These are phyloP conservation scores for Champsocephalus esox DNA, from an alignment of 2,797 vertebrate species.

Conservation along the genomic window DNA sequence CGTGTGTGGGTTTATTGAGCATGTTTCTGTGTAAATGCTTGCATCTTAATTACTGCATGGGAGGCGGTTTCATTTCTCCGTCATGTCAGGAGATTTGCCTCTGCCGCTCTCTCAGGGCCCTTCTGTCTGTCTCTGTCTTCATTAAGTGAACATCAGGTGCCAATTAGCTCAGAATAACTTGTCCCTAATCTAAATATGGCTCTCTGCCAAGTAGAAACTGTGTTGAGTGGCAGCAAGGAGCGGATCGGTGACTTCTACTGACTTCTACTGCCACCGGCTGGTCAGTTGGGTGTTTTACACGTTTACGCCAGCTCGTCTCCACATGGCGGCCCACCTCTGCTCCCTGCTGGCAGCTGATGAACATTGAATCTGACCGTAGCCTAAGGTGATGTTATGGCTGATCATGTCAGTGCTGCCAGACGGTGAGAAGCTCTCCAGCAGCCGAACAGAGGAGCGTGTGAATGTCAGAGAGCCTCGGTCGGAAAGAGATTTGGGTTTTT, in stretches of 20 bases:
- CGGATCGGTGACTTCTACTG: not conserved
- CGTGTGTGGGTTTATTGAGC: slow-evolving; percentile 36
- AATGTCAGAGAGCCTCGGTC: slow-evolving; percentile 3
- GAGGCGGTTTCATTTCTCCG: slow-evolving; percentile 62
- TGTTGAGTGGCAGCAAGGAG: slow-evolving; percentile 18
- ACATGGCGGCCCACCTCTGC: slow-evolving; percentile 46
- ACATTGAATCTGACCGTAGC: slow-evolving; percentile 66
- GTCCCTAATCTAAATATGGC: slow-evolving; percentile 76
- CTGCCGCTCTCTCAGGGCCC: slow-evolving; percentile 67
- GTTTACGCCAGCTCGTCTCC: fast-evolving
- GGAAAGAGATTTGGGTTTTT: slow-evolving; percentile 13
- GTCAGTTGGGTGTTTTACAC: fast-evolving
- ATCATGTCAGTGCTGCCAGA: slow-evolving; percentile 57
- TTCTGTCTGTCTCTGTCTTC: slow-evolving; percentile 75
- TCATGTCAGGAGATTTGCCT: slow-evolving; percentile 75
- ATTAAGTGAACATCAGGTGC: slow-evolving; percentile 88
- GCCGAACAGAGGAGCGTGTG: slow-evolving; percentile 6
- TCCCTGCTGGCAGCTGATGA: slow-evolving; percentile 67
- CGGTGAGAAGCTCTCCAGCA: slow-evolving; percentile 17
- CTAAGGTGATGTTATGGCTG: slow-evolving; percentile 57
- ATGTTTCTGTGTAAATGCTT: slow-evolving; percentile 53
- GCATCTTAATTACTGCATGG: slow-evolving; percentile 75
- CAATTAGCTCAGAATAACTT: slow-evolving; percentile 81
- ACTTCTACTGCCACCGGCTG: slow-evolving; percentile 59
- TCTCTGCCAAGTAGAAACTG: slow-evolving; percentile 71